Base-by-base conservation (phyloP, 35 echinoderm and acorn worm genomes). In the Ptychodera flava region DNA sequence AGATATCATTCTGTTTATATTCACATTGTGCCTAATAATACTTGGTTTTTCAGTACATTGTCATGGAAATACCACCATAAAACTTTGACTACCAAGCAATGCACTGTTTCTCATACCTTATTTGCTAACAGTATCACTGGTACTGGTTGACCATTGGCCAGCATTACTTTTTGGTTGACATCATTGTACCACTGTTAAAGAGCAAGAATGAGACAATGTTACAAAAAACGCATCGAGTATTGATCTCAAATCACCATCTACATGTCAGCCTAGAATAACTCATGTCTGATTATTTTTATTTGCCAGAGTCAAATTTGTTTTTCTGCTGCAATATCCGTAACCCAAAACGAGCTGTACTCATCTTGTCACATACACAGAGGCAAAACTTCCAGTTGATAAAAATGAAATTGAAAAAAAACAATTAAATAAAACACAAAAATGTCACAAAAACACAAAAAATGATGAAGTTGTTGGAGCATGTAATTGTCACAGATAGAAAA, bases 81-180 rank as follows among this genome's bases (percentile, higher is more conserved):
- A n/a, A n/a, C n/a, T n/a, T n/a, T n/a, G n/a, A n/a, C n/a, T n/a
- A n/a, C n/a, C n/a, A n/a, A n/a, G n/a, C n/a, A n/a, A n/a, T n/a
- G n/a, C n/a, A n/a, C n/a, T n/a, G n/a, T n/a, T n/a, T n/a, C n/a
- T n/a, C n/a, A n/a, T 52, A 98, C 95, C 95, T 98, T 98, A 83
- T 98, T 98, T 34, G 95, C 95, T 92, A 98, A 28, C 33, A 98
- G 77, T 79, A 98, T 77, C 15, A 98, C 78, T 29, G 95, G 95
- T 53, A 98, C 93, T 16, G 95, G 95, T 80, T 98, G 87, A 88
- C 93, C 95, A 92, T 98, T 98, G 76, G 95, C 95, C 38, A 98
- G 81, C 95, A 98, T 98, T 31, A 98, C 95, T 83, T 98, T 98
- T 82, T 98, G 92, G 75, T 98, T 91, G 1, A 98, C 95, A 82